phyloP scores from a whole-genome alignment of 2,888 invertebrate genomes.

The Stenolophus ochropezus region DNA sequence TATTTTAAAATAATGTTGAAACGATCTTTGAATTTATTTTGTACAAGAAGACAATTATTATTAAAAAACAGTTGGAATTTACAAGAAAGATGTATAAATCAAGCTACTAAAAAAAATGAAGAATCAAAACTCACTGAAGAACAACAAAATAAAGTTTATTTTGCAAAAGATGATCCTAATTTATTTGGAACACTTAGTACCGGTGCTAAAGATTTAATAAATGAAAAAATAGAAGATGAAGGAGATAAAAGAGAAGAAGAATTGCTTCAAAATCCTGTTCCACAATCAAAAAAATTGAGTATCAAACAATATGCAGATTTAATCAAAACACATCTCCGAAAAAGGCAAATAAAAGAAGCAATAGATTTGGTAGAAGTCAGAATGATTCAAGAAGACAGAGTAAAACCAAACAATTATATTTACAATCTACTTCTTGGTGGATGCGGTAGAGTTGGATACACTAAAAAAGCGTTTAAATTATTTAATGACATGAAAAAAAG shows the following conservation, averaged over 20 bases:
- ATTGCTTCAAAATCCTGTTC: conserved; percentile 75
- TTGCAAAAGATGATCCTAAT: conserved; percentile 75
- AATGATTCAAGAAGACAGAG: conserved; percentile 85
- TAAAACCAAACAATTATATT: conserved; percentile 86
- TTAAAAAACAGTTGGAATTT: neutral
- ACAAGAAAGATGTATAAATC: conserved; percentile 3
- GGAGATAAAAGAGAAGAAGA: conserved; percentile 79
- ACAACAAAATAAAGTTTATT: conserved; percentile 26
- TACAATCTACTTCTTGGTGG: conserved; percentile 89
- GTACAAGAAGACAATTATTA: neutral
- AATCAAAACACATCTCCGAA: conserved; percentile 80
- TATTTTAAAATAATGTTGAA: conserved; percentile 33
- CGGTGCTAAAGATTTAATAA: conserved; percentile 69
- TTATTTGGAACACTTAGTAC: conserved; percentile 79
- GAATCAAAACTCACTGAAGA: neutral
- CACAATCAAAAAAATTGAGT: conserved; percentile 74
- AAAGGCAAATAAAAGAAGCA: conserved; percentile 84
- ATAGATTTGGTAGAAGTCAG: conserved; percentile 85
- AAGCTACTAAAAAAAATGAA: neutral
- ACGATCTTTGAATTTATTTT: conserved; percentile 28
- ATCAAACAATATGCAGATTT: conserved; percentile 81
- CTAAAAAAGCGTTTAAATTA: conserved; percentile 89
- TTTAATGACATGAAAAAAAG: conserved; percentile 89
- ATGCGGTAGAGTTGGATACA: conserved; percentile 88
- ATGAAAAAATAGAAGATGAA: conserved; percentile 71